These are phyloP conservation scores for Dasypolia templi DNA, from an alignment of 2,888 invertebrate genomes.

Conservation along the genomic window DNA sequence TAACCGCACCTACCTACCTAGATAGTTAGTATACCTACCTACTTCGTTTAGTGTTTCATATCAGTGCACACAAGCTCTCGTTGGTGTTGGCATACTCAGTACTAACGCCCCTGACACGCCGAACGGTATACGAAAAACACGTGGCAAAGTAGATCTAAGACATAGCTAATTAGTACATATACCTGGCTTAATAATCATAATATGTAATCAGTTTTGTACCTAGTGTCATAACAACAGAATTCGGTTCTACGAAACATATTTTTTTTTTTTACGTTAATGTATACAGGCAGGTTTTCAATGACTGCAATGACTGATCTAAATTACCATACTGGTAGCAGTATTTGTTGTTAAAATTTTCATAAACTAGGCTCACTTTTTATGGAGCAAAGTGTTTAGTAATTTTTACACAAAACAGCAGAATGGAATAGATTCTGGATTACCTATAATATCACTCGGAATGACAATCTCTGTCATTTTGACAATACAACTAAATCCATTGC, in stretches of 20 bases:
- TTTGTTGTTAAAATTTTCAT: background rate
- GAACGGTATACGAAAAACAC: conserved; percentile 38
- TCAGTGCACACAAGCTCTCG: conserved; percentile 56
- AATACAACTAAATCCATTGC: background rate
- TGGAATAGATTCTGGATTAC: background rate
- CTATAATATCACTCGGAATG: background rate
- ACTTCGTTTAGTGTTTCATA: conserved; percentile 18
- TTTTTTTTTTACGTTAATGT: background rate
- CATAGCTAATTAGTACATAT: conserved; percentile 16
- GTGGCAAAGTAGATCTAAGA: conserved; percentile 44
- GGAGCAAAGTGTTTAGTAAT: conserved; percentile 17
- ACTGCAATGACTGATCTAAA: background rate
- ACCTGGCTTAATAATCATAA: conserved; percentile 4
- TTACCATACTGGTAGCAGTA: background rate
- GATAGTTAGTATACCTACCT: conserved; percentile 5
- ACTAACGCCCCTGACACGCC: conserved; percentile 46
- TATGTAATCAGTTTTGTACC: background rate
- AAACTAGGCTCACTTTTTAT: background rate
- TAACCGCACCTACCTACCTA: background rate
- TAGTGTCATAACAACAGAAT: conserved; percentile 20
- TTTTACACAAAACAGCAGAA: background rate
- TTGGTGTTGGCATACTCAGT: conserved; percentile 62
- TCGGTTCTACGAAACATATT: background rate
- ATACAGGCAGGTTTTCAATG: background rate
- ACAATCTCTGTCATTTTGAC: background rate